Conservation (phyloP, 2,113 vertebrate genomes). For the Python bivittatus region DNA sequence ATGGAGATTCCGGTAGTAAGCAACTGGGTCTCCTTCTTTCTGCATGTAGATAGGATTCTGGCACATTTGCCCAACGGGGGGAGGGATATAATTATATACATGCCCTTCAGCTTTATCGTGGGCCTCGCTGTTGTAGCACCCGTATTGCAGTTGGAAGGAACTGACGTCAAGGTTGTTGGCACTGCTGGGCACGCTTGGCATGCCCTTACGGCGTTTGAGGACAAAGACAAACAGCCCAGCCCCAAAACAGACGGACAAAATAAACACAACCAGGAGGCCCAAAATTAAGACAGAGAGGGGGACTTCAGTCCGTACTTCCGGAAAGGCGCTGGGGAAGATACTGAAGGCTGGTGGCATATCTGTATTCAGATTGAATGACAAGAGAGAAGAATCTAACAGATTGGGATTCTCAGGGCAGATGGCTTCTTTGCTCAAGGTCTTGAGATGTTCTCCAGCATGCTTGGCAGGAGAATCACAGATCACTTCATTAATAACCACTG, state of each 20-base stretch:
- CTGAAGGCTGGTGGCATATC: constrained; percentile 70
- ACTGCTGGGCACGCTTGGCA: constrained; percentile 81
- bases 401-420: constrained; percentile 89
- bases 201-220: constrained; percentile 91
- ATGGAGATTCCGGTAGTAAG: constrained; percentile 92
- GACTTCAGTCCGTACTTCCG: constrained; percentile 88
- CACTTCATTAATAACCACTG: constrained; percentile 94
- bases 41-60: constrained; percentile 99
- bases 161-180: constrained; percentile 90
- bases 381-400: constrained; percentile 74
- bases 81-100: constrained; percentile 94
- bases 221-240: constrained; percentile 97
- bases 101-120: constrained; percentile 89
- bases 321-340: constrained; percentile 81
- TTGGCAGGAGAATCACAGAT: constrained; percentile 93
- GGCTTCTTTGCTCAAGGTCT: constrained; percentile 90
- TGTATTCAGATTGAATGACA: constrained; percentile 82
- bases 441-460: constrained; percentile 89
- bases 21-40: constrained; percentile 89
- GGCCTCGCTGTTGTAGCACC: constrained; percentile 86
- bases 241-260: constrained; percentile 94
- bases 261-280: constrained; percentile 95
- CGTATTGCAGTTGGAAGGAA: constrained; percentile 94
- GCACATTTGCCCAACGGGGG: constrained; percentile 94
- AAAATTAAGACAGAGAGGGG: constrained; percentile 95